These are phyloP conservation scores for Himalopsyche tibetana DNA, from an alignment of 2,888 invertebrate genomes.

Conservation along the genomic window DNA sequence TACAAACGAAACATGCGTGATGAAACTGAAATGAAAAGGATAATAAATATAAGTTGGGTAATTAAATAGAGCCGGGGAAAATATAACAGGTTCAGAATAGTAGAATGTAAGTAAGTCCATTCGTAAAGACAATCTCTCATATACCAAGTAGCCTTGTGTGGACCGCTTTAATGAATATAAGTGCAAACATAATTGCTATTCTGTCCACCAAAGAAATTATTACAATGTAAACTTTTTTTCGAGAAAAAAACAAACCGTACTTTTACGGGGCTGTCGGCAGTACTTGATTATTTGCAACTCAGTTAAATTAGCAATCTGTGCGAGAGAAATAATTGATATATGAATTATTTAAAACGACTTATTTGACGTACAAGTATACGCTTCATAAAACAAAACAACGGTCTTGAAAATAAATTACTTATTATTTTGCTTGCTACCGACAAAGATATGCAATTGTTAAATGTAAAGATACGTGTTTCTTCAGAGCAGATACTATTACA, in stretches of 20 bases:
- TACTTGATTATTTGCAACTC: constrained; percentile 12
- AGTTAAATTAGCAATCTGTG: constrained; percentile 28
- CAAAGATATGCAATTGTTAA: constrained; percentile 11
- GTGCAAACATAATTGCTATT: constrained; percentile 49
- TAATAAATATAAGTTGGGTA: neutral
- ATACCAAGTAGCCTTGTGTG: constrained; percentile 37
- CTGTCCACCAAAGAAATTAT: constrained; percentile 45
- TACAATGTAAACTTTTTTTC: constrained; percentile 33
- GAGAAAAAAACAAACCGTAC: neutral
- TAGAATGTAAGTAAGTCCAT: constrained; percentile 8
- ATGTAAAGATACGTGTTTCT: too few relatives aligned
- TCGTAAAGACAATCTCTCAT: constrained; percentile 35
- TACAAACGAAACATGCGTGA: constrained; percentile 6
- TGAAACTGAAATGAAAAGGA: neutral
- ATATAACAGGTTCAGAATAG: constrained; percentile 16
- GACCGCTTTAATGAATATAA: constrained; percentile 39
- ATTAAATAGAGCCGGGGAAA: constrained; percentile 23
- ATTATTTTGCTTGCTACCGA: neutral
- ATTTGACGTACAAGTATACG: neutral
- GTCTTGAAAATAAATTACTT: constrained; percentile 34
- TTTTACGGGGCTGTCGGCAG: neutral
- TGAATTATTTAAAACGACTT: constrained; percentile 24
- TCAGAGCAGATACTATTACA: too few relatives aligned
- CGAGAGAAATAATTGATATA: constrained; percentile 34
- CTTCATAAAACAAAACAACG: constrained; percentile 1